These are phyloP conservation scores for Chelonoidis abingdonii DNA, from an alignment of 2,113 vertebrate genomes.

Conservation along the genomic window DNA sequence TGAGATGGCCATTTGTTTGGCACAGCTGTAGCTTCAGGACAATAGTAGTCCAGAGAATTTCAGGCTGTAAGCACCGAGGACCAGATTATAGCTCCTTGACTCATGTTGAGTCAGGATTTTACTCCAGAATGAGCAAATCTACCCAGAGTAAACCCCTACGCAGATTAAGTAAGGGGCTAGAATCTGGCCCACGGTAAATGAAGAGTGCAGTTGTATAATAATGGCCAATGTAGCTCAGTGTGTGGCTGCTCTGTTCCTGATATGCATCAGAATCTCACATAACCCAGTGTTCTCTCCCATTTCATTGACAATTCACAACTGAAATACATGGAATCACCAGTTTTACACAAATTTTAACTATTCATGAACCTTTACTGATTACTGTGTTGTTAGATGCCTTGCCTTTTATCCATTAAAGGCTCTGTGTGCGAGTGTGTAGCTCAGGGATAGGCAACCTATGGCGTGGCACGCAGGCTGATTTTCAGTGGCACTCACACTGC, in stretches of 20 bases:
- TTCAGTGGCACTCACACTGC: no score
- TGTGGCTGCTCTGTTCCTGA: not conserved
- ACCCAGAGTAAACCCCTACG: not conserved
- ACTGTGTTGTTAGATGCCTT: conserved; percentile 37
- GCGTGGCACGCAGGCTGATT: no score
- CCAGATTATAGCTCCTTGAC: not conserved
- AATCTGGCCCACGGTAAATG: not conserved
- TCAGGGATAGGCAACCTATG: not conserved
- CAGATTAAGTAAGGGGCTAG: not conserved
- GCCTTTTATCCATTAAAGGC: conserved; percentile 53
- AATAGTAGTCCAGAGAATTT: conserved; percentile 31
- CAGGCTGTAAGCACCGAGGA: not conserved
- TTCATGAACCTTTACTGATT: conserved; percentile 51
- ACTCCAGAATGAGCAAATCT: not conserved
- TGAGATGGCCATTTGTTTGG: not conserved
- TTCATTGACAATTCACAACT: conserved; percentile 19
- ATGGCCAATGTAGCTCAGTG: not conserved
- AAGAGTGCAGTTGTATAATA: not conserved
- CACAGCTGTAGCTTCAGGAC: conserved; percentile 24
- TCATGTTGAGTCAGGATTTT: not conserved
- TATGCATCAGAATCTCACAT: not conserved
- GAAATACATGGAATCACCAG: conserved; percentile 43
- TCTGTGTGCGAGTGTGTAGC: conserved; percentile 27
- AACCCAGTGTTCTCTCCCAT: conserved; percentile 4
- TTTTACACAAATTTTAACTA: conserved; percentile 62